phyloP scores from a whole-genome alignment of 2,888 invertebrate genomes.

The Scaptomyza reducta region DNA sequence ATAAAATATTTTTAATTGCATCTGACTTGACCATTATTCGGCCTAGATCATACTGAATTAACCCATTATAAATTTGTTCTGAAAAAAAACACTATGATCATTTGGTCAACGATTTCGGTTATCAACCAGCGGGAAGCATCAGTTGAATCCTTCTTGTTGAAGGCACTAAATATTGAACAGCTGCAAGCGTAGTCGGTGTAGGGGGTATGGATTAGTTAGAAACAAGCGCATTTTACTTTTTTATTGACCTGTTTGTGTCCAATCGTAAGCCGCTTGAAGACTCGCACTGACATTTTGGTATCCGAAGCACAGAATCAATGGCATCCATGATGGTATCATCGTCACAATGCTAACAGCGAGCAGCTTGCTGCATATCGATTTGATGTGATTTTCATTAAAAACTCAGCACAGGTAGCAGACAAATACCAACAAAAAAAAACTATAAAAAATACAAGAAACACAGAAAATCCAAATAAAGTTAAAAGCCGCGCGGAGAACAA shows the following conservation, averaged over 20 bases:
- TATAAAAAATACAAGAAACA: neutral
- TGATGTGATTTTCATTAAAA: conserved; percentile 77
- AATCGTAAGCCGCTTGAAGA: conserved; percentile 42
- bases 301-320: conserved; percentile 2
- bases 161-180: conserved; percentile 68
- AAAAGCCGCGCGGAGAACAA: conserved; percentile 53
- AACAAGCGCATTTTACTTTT: neutral
- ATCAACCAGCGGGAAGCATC: neutral
- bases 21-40: too few species aligned
- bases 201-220: neutral
- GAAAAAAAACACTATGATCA: too few species aligned
- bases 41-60: too few species aligned
- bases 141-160: conserved; percentile 62
- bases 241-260: neutral
- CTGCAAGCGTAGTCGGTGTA: conserved; percentile 10
- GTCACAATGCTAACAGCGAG: neutral
- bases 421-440: conserved; percentile 2
- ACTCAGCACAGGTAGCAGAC: conserved; percentile 59
- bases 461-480: conserved; percentile 18
- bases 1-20: too few species aligned
- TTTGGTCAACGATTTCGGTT: too few species aligned
- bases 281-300: conserved; percentile 6
- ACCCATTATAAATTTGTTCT: too few species aligned
- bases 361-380: conserved; percentile 68
- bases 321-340: neutral